Evolutionary conservation across 2,113 vertebrate species (phyloP), one percentile per base, ranked within the genome.

Genomic region (Machaerirhynchus nigripectus): DNA sequence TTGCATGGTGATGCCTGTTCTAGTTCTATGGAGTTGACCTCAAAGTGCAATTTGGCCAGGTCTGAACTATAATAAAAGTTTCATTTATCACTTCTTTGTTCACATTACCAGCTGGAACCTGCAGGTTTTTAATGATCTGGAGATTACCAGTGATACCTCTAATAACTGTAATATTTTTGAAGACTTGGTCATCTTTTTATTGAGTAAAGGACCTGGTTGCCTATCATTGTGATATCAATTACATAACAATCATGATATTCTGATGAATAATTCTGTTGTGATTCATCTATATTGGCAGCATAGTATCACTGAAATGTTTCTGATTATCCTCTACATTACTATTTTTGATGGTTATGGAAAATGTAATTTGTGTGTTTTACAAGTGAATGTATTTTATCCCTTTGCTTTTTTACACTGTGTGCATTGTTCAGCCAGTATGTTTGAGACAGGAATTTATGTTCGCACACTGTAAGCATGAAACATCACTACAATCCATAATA

Each of bases 361-460:
- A 55, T 0, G 1, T 73, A 85, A 82, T 89, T 90, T 95, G 35
- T 73, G 52, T 90, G 65, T 94, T 97, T 95, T 97, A 67, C 76
- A 90, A 90, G 73, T 47, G 60, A 91, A 83, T 69, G 73, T 95
- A 67, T 97, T 89, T 95, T 80, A 79, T 70, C 33, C 42, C 9
- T 89, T 47, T 87, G 77, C 23, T 24, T 71, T 87, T 88, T 85
- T 87, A 73, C 75, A 63, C 46, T 55, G 40, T 22, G 2, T 87
- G 73, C 60, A 95, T 96, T 97, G 97, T 95, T 96, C 91, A 67
- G 74, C 76, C 94, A 93, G 56, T 81, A 89, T 86, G 69, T 82
- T 85, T 86, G 94, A 92, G 84, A 96, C 83, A 55, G 93, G 89
- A 96, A 98, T 98, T 98, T 98, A 96, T 93, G 94, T 90, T 91